Evolutionary conservation across 2,113 vertebrate species (phyloP), one percentile per base, ranked within the genome.

Genomic region (Ochotona princeps): DNA sequence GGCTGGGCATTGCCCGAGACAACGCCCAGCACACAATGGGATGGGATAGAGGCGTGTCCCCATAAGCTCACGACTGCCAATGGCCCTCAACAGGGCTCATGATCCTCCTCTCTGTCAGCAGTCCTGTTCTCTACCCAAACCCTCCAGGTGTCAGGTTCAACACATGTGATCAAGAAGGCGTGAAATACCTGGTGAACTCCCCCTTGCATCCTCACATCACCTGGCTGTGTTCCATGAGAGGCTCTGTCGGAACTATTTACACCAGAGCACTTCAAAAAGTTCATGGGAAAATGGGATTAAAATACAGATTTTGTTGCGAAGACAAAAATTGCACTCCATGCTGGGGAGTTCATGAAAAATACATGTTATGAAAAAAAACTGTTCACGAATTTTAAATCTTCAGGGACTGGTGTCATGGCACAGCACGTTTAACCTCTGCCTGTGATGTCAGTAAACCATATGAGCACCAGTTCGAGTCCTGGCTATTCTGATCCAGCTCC

Each of bases 191-290:
- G 21, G 18, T 30, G 15, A 18, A 1, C 35, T 74, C 67, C 25
- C 21, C 13, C 63, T 72, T 65, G 8, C 30, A 8, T 76, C 30
- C 69, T 30, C 76, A 57, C 1, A 70, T 66, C 44, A 28, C 26
- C n/a, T n/a, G 35, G 30, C 5, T 32, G 54, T 73, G 35, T 30
- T 32, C 69, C 44, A n/a, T 38, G 35, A 47, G 13, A 57, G 72
- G 2, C 17, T 13, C 30, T 67, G 23, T 10, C 57, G 1, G 0
- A 2, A 49, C 26, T 49, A 2, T 7, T 25, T 20, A 18, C 13
- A 15, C 54, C 54, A 57, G 54, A 18, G 54, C 54, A 57, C 54
- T 57, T 57, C 54, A 57, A 57, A 57, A 57, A 20, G 18, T 57
- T 18, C 18, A 18, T 57, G 54, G 54, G 54, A 15, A 57, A 57